Percentiles rank a stretch among this genome's conserved stretches.
Evolutionary conservation across 2,113 vertebrate genomes (phyloP).

Genomic region (Ranitomeya variabilis): DNA sequence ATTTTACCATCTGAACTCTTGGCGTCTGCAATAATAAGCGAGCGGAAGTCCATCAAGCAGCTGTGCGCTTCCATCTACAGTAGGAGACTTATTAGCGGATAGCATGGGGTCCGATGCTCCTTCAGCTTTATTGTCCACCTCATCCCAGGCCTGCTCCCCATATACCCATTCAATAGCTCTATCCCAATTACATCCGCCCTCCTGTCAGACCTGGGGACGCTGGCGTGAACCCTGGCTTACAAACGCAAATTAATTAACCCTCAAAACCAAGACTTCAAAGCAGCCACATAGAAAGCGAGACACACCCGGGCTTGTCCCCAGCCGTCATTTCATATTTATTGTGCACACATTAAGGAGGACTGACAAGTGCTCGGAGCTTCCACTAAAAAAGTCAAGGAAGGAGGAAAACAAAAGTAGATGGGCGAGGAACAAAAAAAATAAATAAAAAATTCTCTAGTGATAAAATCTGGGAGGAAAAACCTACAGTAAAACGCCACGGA

Average conservation of each 20-base stretch:
- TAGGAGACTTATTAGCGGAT: not conserved
- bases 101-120: not conserved
- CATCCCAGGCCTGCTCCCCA: conserved; percentile 33
- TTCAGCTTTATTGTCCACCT: conserved; percentile 32
- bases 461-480: not conserved
- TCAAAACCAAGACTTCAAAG: conserved; percentile 58
- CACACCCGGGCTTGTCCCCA: conserved; percentile 50
- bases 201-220: conserved; percentile 56
- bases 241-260: conserved; percentile 61
- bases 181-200: conserved; percentile 25
- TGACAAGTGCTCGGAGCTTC: conserved; percentile 25
- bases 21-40: not conserved
- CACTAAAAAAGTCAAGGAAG: not conserved
- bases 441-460: not conserved
- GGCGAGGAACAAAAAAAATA: not conserved
- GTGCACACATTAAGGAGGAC: conserved; percentile 9
- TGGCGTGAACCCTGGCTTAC: conserved; percentile 54
- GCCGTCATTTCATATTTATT: conserved; percentile 54
- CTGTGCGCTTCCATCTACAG: not conserved
- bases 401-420: not conserved
- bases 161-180: conserved; percentile 47
- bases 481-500: too few relatives aligned
- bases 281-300: conserved; percentile 52
- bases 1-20: not conserved
- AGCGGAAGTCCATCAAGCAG: not conserved